phyloP scores from a whole-genome alignment of 1,140 invertebrate species.

The Melipona quadrifasciata region DNA sequence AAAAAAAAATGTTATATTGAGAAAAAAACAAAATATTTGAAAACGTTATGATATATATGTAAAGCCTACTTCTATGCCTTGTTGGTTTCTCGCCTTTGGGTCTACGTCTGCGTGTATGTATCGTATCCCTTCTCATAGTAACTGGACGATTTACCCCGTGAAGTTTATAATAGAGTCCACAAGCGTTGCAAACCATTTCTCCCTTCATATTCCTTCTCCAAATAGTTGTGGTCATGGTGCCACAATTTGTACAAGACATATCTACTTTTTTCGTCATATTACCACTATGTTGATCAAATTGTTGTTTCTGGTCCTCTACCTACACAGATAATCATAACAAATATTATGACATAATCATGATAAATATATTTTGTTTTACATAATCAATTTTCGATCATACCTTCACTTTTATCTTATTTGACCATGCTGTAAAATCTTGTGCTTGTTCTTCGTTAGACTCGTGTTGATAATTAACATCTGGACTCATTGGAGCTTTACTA shows the following conservation, averaged over 20 bases:
- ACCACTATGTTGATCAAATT: slow-evolving; percentile 74
- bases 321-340: slow-evolving; percentile 26
- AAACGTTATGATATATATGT: neutral
- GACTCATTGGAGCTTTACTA: slow-evolving; percentile 84
- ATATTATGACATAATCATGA: neutral
- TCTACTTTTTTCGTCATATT: slow-evolving; percentile 83
- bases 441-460: slow-evolving; percentile 78
- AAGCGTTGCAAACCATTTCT: slow-evolving; percentile 97
- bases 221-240: slow-evolving; percentile 94
- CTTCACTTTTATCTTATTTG: slow-evolving; percentile 76
- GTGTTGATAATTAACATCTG: slow-evolving; percentile 77
- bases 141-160: slow-evolving; percentile 95
- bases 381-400: slow-evolving; percentile 41
- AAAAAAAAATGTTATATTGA: neutral
- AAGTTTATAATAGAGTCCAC: slow-evolving; percentile 95
- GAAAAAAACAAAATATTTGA: neutral
- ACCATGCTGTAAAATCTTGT: slow-evolving; percentile 80
- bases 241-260: slow-evolving; percentile 91
- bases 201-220: slow-evolving; percentile 94
- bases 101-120: slow-evolving; percentile 96
- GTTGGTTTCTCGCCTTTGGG: slow-evolving; percentile 86
- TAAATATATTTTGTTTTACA: neutral
- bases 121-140: slow-evolving; percentile 97
- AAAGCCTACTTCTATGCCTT: slow-evolving; percentile 78
- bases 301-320: slow-evolving; percentile 75